phyloP scores from a whole-genome alignment of 1,140 invertebrate species.

The Drosophila tani region DNA sequence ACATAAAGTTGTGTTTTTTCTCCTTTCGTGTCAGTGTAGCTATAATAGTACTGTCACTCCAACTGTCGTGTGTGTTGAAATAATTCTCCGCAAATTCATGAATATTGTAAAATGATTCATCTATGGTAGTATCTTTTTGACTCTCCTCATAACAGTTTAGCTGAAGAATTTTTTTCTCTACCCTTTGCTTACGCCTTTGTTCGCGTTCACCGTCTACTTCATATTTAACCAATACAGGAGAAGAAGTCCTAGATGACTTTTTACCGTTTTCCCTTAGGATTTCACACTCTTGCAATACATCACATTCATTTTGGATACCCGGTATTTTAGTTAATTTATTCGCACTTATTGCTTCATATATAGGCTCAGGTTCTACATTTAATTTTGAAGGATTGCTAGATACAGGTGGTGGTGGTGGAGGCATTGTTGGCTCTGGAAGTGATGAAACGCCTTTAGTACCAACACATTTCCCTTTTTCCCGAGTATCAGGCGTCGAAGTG shows the following conservation, averaged over 20 bases:
- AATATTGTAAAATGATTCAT: conserved; percentile 91
- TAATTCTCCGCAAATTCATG: conserved; percentile 97
- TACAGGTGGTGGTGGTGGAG: conserved; percentile 87
- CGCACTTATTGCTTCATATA: conserved; percentile 91
- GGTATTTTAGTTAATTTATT: conserved; percentile 8
- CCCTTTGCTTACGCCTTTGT: conserved; percentile 91
- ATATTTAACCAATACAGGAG: conserved; percentile 12
- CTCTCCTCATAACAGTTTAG: conserved; percentile 86
- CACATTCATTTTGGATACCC: conserved; percentile 2
- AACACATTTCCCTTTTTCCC: conserved; percentile 10
- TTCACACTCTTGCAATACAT: background rate
- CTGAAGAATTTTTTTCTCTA: conserved; percentile 94
- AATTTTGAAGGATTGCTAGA: conserved; percentile 74
- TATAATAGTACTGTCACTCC: conserved; percentile 94
- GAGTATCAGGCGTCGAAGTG: background rate
- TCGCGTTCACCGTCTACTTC: conserved; percentile 86
- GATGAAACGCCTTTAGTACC: conserved; percentile 86
- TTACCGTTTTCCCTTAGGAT: conserved; percentile 19
- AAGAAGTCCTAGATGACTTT: background rate
- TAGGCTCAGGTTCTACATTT: conserved; percentile 87
- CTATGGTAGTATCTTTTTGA: conserved; percentile 84
- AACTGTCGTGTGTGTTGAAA: conserved; percentile 95
- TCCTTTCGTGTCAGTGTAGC: conserved; percentile 94
- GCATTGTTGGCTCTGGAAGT: conserved; percentile 90
- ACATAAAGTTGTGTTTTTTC: conserved; percentile 90